Base-by-base conservation (phyloP, 1,140 invertebrate species). In the Apocrypta bakeri region DNA sequence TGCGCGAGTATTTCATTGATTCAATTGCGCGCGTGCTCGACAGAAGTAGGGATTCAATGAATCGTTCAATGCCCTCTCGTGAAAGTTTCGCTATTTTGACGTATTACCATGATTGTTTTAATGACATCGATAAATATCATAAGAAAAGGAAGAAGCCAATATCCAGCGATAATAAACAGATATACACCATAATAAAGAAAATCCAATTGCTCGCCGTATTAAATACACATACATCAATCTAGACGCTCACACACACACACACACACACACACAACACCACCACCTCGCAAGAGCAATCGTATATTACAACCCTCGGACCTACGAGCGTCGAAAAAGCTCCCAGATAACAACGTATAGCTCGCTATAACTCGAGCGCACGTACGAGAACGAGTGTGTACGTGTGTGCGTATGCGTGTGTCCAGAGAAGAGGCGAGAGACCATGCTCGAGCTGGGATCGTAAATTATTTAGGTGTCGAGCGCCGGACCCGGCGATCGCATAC, bases 381-480 rank as follows among this genome's bases (percentile, higher is more conserved):
- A 29, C 25, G 69, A n/a, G 56, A 33, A 25, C 63, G 83, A 66
- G 75, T 84, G 37, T 79, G 11, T 25, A 21, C 31, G n/a, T 1
- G 8, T 14, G 42, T 1, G 64, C 21, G 27, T 8, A 9, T 27
- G 11, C 31, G n/a, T 14, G 68, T 56, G 21, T 24, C 7, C 24
- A 64, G 79, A 64, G 79, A 40, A 40, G 37, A 40, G 24, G 68
- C 31, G 68, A 14, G 68, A 33, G 76, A n/a, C 56, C 24, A 42
- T 73, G 56, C 79, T n/a, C 56, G 48, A 24, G 25, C 66, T 64
- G 64, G 6, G 61, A 63, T 85, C 85, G 85, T 87, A 87, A 87
- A 87, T 87, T 87, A 87, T 87, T 86, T 82, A 82, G 80, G 72
- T 75, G 80, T 37, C 80, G 72, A 81, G 80, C 37, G 40, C 21